phyloP scores from a whole-genome alignment of 2,888 invertebrate species.

The Azorinus chamasolen region DNA sequence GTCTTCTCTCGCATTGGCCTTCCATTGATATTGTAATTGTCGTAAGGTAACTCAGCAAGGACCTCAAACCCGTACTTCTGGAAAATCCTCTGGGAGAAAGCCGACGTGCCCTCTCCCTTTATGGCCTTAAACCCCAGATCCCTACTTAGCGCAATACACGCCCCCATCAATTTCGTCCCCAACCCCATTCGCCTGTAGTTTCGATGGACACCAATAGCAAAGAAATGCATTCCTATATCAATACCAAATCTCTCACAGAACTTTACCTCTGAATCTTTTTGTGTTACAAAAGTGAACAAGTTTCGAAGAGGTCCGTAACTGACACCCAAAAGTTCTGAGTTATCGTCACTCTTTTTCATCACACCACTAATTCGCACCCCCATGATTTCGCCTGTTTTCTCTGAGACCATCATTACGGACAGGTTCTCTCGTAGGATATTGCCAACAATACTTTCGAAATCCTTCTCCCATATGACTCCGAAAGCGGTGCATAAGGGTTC shows the following conservation, averaged over 20 bases:
- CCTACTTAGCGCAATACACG: constrained; percentile 43
- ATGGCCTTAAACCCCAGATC: constrained; percentile 55
- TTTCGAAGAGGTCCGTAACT: constrained; percentile 41
- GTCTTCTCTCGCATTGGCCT: constrained; percentile 42
- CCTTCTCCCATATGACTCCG: constrained; percentile 48
- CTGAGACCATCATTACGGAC: constrained; percentile 52
- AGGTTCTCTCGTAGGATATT: constrained; percentile 33
- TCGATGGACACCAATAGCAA: constrained; percentile 47
- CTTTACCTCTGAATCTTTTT: constrained; percentile 40
- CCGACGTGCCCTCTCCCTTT: constrained; percentile 57
- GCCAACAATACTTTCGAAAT: constrained; percentile 30
- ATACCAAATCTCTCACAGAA: constrained; percentile 36
- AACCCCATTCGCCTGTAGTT: constrained; percentile 52
- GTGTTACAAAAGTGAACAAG: constrained; percentile 40
- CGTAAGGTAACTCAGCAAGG: constrained; percentile 44
- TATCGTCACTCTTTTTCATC: constrained; percentile 25
- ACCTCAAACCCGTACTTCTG: constrained; percentile 48
- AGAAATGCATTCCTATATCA: constrained; percentile 54
- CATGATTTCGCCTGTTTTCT: constrained; percentile 50
- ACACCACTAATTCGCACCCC: constrained; percentile 46
- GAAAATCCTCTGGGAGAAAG: constrained; percentile 57
- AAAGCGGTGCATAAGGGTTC: constrained; percentile 53
- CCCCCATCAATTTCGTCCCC: constrained; percentile 43
- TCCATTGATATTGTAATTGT: constrained; percentile 45
- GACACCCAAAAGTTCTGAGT: constrained; percentile 3